Percentiles rank a stretch among this genome's conserved stretches.
Evolutionary conservation across 2,888 invertebrate genomes (phyloP).

Genomic region (Parasteatoda lunata): DNA sequence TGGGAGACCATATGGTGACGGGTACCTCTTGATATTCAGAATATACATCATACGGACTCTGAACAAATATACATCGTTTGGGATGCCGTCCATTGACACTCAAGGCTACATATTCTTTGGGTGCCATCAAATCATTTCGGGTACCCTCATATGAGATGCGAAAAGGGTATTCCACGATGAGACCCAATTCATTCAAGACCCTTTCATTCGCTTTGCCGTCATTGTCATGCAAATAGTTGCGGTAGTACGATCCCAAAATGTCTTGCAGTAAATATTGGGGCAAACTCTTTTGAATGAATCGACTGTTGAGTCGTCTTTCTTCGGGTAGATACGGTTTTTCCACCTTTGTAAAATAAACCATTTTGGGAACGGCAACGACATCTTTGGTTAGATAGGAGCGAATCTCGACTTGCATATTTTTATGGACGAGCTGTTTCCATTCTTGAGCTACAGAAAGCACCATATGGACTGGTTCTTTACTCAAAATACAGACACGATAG

Average conservation of each 20-base stretch:
- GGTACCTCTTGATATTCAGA: neutral
- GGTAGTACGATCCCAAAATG: neutral
- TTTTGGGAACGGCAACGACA: neutral
- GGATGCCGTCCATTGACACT: neutral
- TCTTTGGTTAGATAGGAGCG: neutral
- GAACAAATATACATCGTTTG: neutral
- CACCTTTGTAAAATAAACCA: neutral
- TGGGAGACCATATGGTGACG: neutral
- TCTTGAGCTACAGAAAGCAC: neutral
- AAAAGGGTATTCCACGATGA: constrained; percentile 3
- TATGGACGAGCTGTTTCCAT: neutral
- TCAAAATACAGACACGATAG: too few relatives aligned
- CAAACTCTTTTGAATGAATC: too few relatives aligned
- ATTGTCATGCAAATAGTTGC: neutral
- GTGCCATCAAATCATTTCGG: neutral
- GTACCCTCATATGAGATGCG: neutral
- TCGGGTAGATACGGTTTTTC: neutral
- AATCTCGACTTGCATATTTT: too few relatives aligned
- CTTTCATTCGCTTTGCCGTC: neutral
- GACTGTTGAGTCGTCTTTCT: neutral
- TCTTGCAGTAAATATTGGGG: too few relatives aligned
- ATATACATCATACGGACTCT: neutral
- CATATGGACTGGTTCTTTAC: neutral
- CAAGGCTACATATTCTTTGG: neutral
- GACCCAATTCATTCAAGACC: neutral